Percentiles rank a stretch among this genome's conserved stretches.
Conservation (phyloP, 2,113 vertebrate genomes). For the Prionailurus viverrinus region DNA sequence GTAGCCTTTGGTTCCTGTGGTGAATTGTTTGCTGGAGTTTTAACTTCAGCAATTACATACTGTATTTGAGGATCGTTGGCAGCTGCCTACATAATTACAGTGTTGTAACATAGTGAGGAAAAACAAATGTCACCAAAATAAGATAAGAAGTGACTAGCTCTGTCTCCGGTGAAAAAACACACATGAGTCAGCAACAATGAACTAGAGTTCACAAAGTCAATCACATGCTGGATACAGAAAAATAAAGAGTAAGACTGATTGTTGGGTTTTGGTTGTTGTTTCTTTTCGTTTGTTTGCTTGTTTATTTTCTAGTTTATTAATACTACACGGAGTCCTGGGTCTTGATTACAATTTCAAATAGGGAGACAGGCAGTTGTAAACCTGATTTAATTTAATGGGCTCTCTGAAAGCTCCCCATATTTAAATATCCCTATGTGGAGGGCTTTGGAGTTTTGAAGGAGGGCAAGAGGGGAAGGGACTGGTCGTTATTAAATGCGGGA, state of each 20-base stretch:
- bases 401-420: background rate
- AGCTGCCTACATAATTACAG: background rate
- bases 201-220: constrained; percentile 11
- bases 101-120: background rate
- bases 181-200: background rate
- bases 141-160: constrained; percentile 6
- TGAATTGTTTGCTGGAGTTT: constrained; percentile 38
- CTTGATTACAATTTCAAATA: constrained; percentile 23
- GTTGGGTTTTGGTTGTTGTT: background rate
- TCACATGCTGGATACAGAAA: background rate
- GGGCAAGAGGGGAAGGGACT: background rate
- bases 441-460: background rate
- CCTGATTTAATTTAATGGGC: background rate
- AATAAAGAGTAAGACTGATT: background rate
- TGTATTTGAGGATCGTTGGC: background rate
- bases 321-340: background rate
- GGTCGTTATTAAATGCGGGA: background rate
- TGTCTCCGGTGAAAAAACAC: background rate
- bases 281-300: background rate
- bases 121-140: constrained; percentile 41
- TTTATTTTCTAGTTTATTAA: constrained; percentile 45
- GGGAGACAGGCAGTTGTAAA: background rate
- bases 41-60: constrained; percentile 33
- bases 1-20: background rate
- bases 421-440: background rate